Conservation (phyloP, 2,888 invertebrate genomes). For the Chaetoderma sp. region DNA sequence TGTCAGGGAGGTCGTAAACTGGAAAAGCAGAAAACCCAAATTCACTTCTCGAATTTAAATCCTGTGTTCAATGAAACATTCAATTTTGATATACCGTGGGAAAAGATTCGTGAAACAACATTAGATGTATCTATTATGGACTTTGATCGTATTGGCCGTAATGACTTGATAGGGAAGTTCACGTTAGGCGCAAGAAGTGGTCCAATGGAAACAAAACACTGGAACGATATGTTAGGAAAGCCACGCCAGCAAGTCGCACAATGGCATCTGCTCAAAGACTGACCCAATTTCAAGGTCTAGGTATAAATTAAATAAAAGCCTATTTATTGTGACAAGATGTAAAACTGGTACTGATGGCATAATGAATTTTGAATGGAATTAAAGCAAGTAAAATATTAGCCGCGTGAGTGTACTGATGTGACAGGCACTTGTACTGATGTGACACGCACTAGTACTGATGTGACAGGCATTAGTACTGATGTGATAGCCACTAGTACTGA, state of each 20-base stretch:
- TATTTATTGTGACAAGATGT: too few relatives aligned
- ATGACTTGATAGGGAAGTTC: constrained; percentile 86
- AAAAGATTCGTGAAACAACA: constrained; percentile 94
- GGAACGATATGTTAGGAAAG: constrained; percentile 99
- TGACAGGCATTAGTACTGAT: too few relatives aligned
- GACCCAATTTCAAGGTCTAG: constrained; percentile 31
- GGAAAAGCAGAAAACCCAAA: constrained; percentile 94
- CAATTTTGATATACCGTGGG: constrained; percentile 96
- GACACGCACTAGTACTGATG: too few relatives aligned
- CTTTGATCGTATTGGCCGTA: constrained; percentile 95
- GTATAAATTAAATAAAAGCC: too few relatives aligned
- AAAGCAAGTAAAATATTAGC: too few relatives aligned
- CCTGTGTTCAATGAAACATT: constrained; percentile 97
- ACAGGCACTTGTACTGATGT: too few relatives aligned
- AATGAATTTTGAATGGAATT: too few relatives aligned
- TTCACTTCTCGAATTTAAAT: constrained; percentile 79
- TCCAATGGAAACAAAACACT: constrained; percentile 95
- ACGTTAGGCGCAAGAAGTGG: constrained; percentile 78
- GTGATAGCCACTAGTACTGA: too few relatives aligned
- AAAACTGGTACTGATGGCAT: too few relatives aligned
- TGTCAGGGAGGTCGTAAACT: constrained; percentile 94
- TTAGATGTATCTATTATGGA: constrained; percentile 96
- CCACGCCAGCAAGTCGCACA: constrained; percentile 95
- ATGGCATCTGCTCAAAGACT: constrained; percentile 91
- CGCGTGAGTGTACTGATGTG: too few relatives aligned